Conservation (phyloP, 1,140 invertebrate species). For the Chlorops oryzae region DNA sequence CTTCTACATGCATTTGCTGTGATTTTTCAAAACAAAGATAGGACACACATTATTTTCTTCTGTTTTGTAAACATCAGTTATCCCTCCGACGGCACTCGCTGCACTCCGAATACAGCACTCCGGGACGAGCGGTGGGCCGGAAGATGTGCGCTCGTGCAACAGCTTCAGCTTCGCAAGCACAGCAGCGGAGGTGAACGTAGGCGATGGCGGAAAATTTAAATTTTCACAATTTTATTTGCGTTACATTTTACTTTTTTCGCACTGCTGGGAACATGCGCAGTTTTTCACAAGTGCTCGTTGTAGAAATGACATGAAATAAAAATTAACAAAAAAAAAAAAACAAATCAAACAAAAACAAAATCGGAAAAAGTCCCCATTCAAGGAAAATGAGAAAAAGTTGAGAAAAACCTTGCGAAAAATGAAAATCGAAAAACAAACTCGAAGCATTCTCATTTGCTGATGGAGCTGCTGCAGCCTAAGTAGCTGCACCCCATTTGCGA, state of each 20-base stretch:
- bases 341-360: constrained; percentile 3
- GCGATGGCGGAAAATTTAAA: too few species aligned
- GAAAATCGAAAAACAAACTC: constrained; percentile 9
- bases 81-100: too few species aligned
- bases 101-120: too few species aligned
- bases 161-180: too few species aligned
- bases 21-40: too few species aligned
- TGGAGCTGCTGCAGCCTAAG: neutral
- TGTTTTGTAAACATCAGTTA: too few species aligned
- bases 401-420: constrained; percentile 12
- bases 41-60: too few species aligned
- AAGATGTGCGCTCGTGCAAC: too few species aligned
- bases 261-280: constrained; percentile 39
- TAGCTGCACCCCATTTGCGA: neutral
- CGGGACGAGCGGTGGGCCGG: too few species aligned
- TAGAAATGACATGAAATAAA: constrained; percentile 19
- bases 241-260: neutral
- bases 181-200: too few species aligned
- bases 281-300: constrained; percentile 29
- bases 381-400: constrained; percentile 42
- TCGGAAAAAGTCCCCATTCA: constrained; percentile 26
- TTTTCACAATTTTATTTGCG: neutral
- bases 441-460: constrained; percentile 12
- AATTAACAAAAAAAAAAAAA: constrained; percentile 24
- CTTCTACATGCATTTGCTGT: constrained; percentile 16